A percentile compares a stretch with the other conserved stretches of the same genome.
Evolutionary conservation across 1,140 invertebrate genomes (phyloP).

Genomic region (Aplysia californica): DNA sequence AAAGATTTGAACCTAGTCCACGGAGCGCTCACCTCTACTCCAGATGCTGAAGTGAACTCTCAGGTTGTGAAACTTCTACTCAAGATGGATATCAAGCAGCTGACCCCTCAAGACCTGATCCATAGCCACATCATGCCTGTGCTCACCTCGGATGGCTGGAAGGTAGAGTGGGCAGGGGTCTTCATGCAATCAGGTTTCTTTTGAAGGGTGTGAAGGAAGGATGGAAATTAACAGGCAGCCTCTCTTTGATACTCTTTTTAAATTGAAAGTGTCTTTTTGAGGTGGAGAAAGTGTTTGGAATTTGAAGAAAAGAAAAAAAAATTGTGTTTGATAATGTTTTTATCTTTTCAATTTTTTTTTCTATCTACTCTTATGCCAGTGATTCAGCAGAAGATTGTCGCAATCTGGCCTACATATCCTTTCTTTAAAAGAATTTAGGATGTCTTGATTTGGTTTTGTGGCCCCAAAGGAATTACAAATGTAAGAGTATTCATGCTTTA

Average conservation of each 20-base stretch:
- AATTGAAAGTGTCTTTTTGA: not conserved
- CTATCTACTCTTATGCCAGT: too few species aligned
- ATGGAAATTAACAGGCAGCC: too few species aligned
- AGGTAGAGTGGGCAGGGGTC: too few species aligned
- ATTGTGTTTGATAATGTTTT: not conserved
- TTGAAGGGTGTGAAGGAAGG: not conserved
- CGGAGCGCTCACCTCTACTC: constrained; percentile 39
- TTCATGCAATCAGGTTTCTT: too few species aligned
- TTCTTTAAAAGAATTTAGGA: too few species aligned
- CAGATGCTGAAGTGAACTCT: constrained; percentile 58
- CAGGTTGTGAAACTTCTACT: constrained; percentile 57
- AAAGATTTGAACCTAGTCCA: constrained; percentile 59
- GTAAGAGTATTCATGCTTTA: too few species aligned
- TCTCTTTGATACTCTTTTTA: too few species aligned
- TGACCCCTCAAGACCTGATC: constrained; percentile 57
- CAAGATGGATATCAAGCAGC: constrained; percentile 52
- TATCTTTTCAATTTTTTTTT: too few species aligned
- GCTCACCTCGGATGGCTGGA: constrained; percentile 49
- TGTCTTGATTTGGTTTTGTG: too few species aligned
- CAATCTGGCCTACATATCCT: too few species aligned
- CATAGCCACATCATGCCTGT: constrained; percentile 62
- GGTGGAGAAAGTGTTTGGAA: not conserved
- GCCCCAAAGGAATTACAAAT: too few species aligned
- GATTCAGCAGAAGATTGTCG: too few species aligned
- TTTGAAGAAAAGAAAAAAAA: not conserved